A percentile compares a stretch with the other conserved stretches of the same genome.
These are phyloP conservation scores for Biston betularia DNA, from an alignment of 2,888 invertebrate genomes.

Conservation along the genomic window DNA sequence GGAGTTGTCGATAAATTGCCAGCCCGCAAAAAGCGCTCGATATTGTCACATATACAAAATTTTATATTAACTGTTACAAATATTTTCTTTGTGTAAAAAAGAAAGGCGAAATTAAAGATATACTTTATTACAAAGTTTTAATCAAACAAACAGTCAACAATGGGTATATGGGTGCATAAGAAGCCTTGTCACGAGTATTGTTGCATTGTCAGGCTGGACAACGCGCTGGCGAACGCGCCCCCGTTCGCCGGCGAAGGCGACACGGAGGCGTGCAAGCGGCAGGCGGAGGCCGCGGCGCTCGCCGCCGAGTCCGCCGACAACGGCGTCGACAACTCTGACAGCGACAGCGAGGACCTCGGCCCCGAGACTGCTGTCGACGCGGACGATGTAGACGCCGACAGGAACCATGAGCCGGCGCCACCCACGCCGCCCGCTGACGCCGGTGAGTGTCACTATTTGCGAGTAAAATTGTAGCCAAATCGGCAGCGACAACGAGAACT, in stretches of 20 bases:
- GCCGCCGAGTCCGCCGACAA: slow-evolving; percentile 62
- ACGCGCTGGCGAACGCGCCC: slow-evolving; percentile 80
- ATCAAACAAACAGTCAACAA: too few relatives aligned
- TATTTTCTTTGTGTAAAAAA: too few relatives aligned
- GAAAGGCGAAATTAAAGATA: too few relatives aligned
- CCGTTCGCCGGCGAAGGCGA: slow-evolving; percentile 79
- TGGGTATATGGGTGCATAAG: too few relatives aligned
- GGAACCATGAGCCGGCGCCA: slow-evolving; percentile 78
- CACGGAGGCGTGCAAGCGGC: slow-evolving; percentile 71
- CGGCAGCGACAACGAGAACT: too few relatives aligned
- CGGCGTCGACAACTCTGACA: slow-evolving; percentile 78
- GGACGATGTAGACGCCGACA: slow-evolving; percentile 84
- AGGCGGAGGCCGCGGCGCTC: slow-evolving; percentile 62
- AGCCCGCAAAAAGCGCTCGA: too few relatives aligned
- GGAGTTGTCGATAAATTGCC: too few relatives aligned
- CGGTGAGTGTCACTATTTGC: slow-evolving; percentile 62
- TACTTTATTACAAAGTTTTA: too few relatives aligned
- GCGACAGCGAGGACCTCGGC: slow-evolving; percentile 89
- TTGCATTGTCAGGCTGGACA: slow-evolving; percentile 72
- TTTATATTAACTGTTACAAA: too few relatives aligned
- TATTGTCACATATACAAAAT: too few relatives aligned
- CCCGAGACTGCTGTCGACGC: slow-evolving; percentile 92
- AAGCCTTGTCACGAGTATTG: not conserved
- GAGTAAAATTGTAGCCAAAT: not conserved
- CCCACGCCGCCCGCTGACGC: slow-evolving; percentile 87